Evolutionary conservation across 2,797 vertebrate species (phyloP), one percentile per base, ranked within the genome.

Genomic region (Clarias laeviceps): DNA sequence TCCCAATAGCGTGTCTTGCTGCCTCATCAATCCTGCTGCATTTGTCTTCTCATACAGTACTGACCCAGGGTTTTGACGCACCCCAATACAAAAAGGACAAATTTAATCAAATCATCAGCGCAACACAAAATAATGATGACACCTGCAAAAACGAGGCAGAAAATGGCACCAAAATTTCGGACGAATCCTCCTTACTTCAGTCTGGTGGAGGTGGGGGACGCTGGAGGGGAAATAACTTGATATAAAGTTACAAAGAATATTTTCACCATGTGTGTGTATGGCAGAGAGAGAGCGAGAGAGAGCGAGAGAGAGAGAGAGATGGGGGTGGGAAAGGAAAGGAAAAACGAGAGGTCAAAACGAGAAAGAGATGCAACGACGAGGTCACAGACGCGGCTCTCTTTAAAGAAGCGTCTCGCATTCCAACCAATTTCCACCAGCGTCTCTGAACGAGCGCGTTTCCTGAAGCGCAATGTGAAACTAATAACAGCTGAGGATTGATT

Each of bases 211-310:
- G 7, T 29, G 73, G 27, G 27, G 29, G 2, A 76, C 54, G 12
- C 5, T 3, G 29, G 18, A 54, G 72, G 66, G 69, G 74, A 77
- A 34, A 77, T 57, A 59, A 59, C 74, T 32, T 34, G 54, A 77
- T 77, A 59, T 34, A 59, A 7, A 18, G 54, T 59, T 76, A 77
- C 56, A 77, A 77, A 77, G 54, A 32, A 59, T 77, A 77, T 59
- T 59, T 59, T 20, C 54, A 59, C n/a, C 50, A 76, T 54, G 73
- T 57, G 27, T 57, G 27, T 77, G 27, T 57, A 20, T 57, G 73
- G 54, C 20, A 18, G 54, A 76, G 50, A 18, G 66, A 69, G 66
- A 37, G 14, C 8, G 66, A 68, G 66, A 20, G 5, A 34, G 66
- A 40, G 74, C 34, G 29, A 34, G 74, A 34, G 22, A 73, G 70